These are phyloP conservation scores for Bombus consobrinus DNA, from an alignment of 1,140 invertebrate species.

Conservation along the genomic window DNA sequence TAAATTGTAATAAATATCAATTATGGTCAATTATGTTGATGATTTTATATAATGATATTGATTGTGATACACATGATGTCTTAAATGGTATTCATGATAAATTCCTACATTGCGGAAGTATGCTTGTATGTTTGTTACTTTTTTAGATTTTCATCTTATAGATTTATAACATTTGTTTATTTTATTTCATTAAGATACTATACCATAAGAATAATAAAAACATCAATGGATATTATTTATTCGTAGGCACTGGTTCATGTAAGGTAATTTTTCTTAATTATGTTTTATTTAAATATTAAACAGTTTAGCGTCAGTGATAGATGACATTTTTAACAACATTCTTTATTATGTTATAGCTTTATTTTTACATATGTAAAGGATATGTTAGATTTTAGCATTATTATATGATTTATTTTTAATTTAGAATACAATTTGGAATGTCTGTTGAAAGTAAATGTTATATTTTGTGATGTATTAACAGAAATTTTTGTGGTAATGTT, in stretches of 20 bases:
- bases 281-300: neutral
- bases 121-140: conserved; percentile 16
- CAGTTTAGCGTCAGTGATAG: neutral
- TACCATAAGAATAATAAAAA: neutral
- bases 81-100: conserved; percentile 18
- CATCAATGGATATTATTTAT: neutral
- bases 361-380: neutral
- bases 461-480: conserved; percentile 1
- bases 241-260: neutral
- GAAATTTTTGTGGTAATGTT: neutral
- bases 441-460: neutral
- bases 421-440: conserved; percentile 1
- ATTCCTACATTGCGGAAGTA: conserved; percentile 12
- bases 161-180: conserved; percentile 2
- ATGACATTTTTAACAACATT: neutral
- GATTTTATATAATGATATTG: conserved; percentile 62
- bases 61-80: conserved; percentile 41
- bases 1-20: conserved; percentile 75
- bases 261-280: conserved; percentile 7
- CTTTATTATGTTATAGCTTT: neutral
- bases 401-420: neutral
- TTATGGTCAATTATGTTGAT: conserved; percentile 50
- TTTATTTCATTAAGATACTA: conserved; percentile 23
- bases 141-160: neutral
- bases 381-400: neutral